These are phyloP conservation scores for Chaetoderma sp. DNA, from an alignment of 2,888 invertebrate species.

Conservation along the genomic window DNA sequence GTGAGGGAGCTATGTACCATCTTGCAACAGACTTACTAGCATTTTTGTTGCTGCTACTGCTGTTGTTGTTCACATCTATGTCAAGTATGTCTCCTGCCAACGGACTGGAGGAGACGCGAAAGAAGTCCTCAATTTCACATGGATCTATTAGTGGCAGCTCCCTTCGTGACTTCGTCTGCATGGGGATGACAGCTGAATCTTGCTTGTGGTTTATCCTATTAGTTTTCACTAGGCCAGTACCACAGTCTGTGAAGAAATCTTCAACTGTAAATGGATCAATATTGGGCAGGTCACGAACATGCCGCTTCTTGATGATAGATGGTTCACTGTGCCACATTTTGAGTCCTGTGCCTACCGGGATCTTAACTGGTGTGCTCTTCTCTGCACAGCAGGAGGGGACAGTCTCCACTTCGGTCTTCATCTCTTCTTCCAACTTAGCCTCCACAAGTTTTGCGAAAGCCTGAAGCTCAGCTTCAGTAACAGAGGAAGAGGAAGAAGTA, in stretches of 20 bases:
- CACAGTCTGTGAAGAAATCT: constrained; percentile 46
- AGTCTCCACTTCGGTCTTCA: background rate
- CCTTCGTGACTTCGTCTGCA: background rate
- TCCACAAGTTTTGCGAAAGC: constrained; percentile 25
- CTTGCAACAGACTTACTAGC: too few relatives aligned
- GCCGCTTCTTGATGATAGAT: constrained; percentile 35
- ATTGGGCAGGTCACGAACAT: constrained; percentile 40
- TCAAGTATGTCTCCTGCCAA: too few relatives aligned
- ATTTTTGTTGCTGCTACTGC: too few relatives aligned
- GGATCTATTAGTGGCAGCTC: constrained; percentile 40
- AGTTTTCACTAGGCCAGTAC: background rate
- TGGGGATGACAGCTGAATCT: background rate
- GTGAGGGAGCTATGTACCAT: too few relatives aligned
- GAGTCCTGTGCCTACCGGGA: background rate
- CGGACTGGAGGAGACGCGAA: too few relatives aligned
- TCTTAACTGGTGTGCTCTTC: background rate
- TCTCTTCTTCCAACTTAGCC: background rate
- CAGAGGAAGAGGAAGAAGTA: constrained; percentile 49
- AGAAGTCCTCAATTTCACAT: constrained; percentile 38
- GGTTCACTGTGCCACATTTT: too few relatives aligned
- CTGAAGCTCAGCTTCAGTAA: constrained; percentile 9
- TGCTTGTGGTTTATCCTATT: background rate
- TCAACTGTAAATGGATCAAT: constrained; percentile 32
- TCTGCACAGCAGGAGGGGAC: too few relatives aligned
- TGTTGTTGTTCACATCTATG: too few relatives aligned